Evolutionary conservation across 2,113 vertebrate species (phyloP).

Genomic region (Garra rufa): DNA sequence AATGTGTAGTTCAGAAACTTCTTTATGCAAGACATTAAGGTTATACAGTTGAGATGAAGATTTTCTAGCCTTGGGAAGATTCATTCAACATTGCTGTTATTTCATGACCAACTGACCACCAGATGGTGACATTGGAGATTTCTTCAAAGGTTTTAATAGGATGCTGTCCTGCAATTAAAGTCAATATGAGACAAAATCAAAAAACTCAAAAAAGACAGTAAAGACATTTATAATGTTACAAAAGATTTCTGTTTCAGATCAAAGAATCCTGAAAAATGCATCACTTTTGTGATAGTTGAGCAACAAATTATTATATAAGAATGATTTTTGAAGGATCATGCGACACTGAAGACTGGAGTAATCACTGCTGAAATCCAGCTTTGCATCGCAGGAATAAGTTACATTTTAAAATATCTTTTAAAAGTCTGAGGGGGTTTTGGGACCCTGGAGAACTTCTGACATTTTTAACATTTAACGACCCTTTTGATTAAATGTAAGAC

Average conservation of each 20-base stretch:
- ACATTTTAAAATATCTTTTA: neutral
- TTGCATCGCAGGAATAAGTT: neutral
- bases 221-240: neutral
- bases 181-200: neutral
- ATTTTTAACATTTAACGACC: no score
- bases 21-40: neutral
- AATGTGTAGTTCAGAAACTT: neutral
- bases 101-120: neutral
- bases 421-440: no score
- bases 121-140: constrained; percentile 17
- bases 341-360: neutral
- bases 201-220: neutral
- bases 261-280: neutral
- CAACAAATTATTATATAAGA: neutral
- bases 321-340: neutral
- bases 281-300: neutral
- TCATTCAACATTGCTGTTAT: neutral
- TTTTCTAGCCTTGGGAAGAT: neutral
- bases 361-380: neutral
- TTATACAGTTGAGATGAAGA: neutral
- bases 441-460: no score
- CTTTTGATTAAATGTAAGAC: neutral
- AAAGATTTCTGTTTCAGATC: neutral
- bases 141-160: neutral
- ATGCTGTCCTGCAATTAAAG: neutral